Evolutionary conservation across 2,888 invertebrate species (phyloP).

Genomic region (Eristalis arbustorum): DNA sequence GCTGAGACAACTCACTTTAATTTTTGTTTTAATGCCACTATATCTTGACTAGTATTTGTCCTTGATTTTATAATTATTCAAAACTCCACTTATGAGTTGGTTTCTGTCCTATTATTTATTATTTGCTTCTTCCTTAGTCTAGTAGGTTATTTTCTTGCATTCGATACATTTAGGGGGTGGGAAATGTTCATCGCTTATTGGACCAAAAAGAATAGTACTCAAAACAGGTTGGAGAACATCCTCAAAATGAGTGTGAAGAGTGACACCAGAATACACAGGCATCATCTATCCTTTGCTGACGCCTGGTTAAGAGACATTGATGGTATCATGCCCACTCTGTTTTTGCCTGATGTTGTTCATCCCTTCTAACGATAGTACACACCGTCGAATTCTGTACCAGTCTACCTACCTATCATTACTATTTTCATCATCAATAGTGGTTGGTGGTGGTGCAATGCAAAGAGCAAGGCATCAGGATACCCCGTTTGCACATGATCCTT

Average conservation of each 20-base stretch:
- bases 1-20: not conserved
- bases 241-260: slow-evolving; percentile 13
- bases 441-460: slow-evolving; percentile 59
- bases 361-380: slow-evolving; percentile 37
- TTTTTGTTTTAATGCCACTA: not conserved
- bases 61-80: slow-evolving; percentile 3
- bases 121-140: slow-evolving; percentile 7
- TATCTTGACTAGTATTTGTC: not conserved
- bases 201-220: slow-evolving; percentile 44
- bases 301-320: not conserved
- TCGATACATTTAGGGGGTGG: slow-evolving; percentile 35
- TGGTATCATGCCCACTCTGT: slow-evolving; percentile 12
- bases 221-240: slow-evolving; percentile 30
- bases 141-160: not conserved
- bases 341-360: slow-evolving; percentile 31
- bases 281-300: not conserved
- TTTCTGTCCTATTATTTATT: not conserved
- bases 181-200: slow-evolving; percentile 48
- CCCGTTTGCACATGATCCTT: slow-evolving; percentile 79
- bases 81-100: not conserved
- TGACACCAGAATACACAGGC: not conserved
- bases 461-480: slow-evolving; percentile 59
- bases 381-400: slow-evolving; percentile 24
- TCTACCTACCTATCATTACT: slow-evolving; percentile 54
- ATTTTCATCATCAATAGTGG: slow-evolving; percentile 60